Percentiles rank a stretch among this genome's conserved stretches.
phyloP scores from a whole-genome alignment of 64 coral and sea anemone genomes.

The Montipora efflorescens region DNA sequence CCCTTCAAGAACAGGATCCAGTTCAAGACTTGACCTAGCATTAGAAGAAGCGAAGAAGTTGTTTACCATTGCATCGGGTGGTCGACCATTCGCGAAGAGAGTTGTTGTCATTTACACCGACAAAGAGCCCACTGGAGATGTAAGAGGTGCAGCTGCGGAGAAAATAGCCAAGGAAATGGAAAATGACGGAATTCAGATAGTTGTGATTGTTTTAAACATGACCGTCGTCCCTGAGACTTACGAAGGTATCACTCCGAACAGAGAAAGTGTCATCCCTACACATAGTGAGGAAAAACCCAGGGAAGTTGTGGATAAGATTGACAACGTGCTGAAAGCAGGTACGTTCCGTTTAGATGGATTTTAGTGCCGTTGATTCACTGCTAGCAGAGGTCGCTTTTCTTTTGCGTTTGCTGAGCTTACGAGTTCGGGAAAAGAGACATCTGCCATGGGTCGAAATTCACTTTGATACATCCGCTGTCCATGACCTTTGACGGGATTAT shows the following conservation, averaged over 20 bases:
- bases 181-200: conserved; percentile 27
- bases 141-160: not conserved
- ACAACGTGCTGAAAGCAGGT: conserved; percentile 52
- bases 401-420: no score
- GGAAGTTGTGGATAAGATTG: conserved; percentile 32
- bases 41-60: conserved; percentile 66
- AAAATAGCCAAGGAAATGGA: conserved; percentile 21
- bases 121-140: conserved; percentile 7
- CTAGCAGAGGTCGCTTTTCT: no score
- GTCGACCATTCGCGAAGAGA: conserved; percentile 56
- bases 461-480: no score
- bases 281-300: conserved; percentile 1
- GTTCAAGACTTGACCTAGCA: conserved; percentile 53
- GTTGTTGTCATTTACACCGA: conserved; percentile 70
- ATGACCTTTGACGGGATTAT: no score
- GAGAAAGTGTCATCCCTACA: conserved; percentile 37
- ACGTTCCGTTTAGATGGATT: not conserved
- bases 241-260: conserved; percentile 48
- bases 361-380: no score
- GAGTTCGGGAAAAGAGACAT: no score
- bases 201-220: conserved; percentile 37
- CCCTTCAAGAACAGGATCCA: not conserved
- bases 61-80: conserved; percentile 47
- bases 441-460: no score
- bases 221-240: not conserved